phyloP scores from a whole-genome alignment of 1,140 invertebrate genomes.

The Monochamus saltuarius region DNA sequence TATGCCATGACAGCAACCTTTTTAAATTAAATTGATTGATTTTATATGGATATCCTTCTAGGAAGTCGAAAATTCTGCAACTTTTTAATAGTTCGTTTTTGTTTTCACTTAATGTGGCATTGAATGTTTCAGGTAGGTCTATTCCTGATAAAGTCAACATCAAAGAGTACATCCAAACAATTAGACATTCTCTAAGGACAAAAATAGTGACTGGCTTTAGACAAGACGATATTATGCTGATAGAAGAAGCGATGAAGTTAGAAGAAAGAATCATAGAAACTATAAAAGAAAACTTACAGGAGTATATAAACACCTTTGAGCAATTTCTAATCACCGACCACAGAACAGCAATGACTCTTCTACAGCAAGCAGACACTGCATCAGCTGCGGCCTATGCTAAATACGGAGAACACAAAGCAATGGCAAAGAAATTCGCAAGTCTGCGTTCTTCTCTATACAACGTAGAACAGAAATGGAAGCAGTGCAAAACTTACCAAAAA shows the following conservation, averaged over 20 bases:
- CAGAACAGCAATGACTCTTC: conserved; percentile 58
- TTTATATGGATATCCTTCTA: too few relatives aligned
- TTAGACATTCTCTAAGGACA: conserved; percentile 57
- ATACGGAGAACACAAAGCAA: conserved; percentile 54
- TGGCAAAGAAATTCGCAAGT: conserved; percentile 55
- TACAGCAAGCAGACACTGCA: conserved; percentile 57
- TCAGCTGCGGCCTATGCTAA: conserved; percentile 53
- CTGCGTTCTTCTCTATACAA: conserved; percentile 61
- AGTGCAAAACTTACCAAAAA: conserved; percentile 63
- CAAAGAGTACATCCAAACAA: conserved; percentile 58
- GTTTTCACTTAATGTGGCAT: too few relatives aligned
- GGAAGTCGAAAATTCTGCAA: too few relatives aligned
- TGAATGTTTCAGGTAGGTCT: too few relatives aligned
- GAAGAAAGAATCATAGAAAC: conserved; percentile 58
- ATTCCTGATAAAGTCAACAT: conserved; percentile 52
- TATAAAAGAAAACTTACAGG: conserved; percentile 57
- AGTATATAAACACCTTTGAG: conserved; percentile 61
- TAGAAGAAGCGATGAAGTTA: conserved; percentile 60
- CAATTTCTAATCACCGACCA: conserved; percentile 64
- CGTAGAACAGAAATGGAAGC: conserved; percentile 62
- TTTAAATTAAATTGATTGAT: too few relatives aligned
- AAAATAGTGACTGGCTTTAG: conserved; percentile 59
- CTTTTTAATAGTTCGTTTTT: too few relatives aligned
- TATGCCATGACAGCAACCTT: too few relatives aligned
- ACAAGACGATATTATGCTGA: conserved; percentile 60